Base-by-base conservation (phyloP, 2,797 vertebrate genomes). In the Iguana delicatissima region DNA sequence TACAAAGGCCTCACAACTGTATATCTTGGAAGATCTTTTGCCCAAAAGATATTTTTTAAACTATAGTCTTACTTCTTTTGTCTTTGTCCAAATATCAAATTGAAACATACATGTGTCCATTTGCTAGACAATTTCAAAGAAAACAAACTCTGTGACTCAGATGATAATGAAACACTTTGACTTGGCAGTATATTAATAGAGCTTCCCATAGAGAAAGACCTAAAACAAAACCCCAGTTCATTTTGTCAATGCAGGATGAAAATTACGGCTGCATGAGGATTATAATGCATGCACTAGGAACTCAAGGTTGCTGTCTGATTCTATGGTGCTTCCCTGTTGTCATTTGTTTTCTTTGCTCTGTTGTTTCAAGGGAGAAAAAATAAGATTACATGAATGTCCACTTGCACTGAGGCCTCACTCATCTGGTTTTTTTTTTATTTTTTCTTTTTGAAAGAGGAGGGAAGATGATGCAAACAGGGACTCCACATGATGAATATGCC, bases 51-150 rank as follows among this genome's bases (percentile, higher is more conserved):
- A 80, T 74, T 18, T 87, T 3, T 1, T 38, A n/a, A 1, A 86
- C 80, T 90, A 73, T n/a, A 84, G 81, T 95, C 89, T 10, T 88
- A 3, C 88, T 94, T 16, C 26, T 29, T 42, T 80, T 92, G 35
- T 67, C 6, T 69, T 72, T 35, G 16, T 10, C 52, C 50, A 35
- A 55, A 9, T n/a, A 29, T 9, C 2, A 86, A 35, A 57, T 16
- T 50, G 67, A 73, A 69, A 35, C 29, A 46, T 46, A 52, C 16
- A 13, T 69, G 24, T 52, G 62, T 52, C 18, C 67, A 73, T 84
- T 69, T 32, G 4, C 67, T 26, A 32, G 29, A 69, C 67, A 69
- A 32, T 84, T 84, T 32, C 4, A 50, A 32, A n/a, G 26, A 46
- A 52, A 69, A n/a, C 18, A 26, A 32, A 20, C 26, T 69, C 26